Base-by-base conservation (phyloP, 2,888 invertebrate species). In the Podabrus alpinus region DNA sequence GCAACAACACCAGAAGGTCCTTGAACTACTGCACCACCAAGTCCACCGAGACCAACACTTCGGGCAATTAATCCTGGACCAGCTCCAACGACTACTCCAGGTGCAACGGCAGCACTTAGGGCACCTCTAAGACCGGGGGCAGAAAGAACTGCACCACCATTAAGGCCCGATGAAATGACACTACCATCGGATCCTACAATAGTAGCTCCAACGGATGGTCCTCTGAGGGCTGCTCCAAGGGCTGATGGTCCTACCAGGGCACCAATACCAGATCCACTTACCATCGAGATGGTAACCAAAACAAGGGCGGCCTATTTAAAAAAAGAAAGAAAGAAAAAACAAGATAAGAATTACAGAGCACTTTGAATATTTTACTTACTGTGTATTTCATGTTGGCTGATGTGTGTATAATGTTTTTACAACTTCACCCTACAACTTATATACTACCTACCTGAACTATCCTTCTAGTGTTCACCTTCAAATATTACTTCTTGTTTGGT, bases 151-250 rank as follows among this genome's bases (percentile, higher is more conserved):
- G 88, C 64, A 84, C 89, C 77, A 87, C 87, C 79, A 86, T 85
- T 1, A 86, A 88, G 69, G 87, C 88, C 66, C 86, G 88, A 24
- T 87, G 87, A 13, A 87, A 88, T 60, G 87, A 88, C 21, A 88
- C 88, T 66, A 84, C 86, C 71, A 88, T 89, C 86, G 17, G 86
- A 86, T 68, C 86, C 86, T 9, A 81, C 60, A 2, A 84, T 73
- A 16, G 70, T 71, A 10, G 70, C 76, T 7, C 70, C 67, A 15
- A 71, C 72, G 7, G 72, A 64, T 16, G 78, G 76, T 10, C 76
- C 76, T 60, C 70, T 69, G 17, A 78, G 79, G 10, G 78, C 76
- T 19, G 78, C 77, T 60, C 29, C 29, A 29, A 4, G 5, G 13
- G 29, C 1, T 13, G 29, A 3, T 29, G 82, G 81, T 15, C 81